Evolutionary conservation across 2,888 invertebrate genomes (phyloP).

Genomic region (Terebella lapidaria): DNA sequence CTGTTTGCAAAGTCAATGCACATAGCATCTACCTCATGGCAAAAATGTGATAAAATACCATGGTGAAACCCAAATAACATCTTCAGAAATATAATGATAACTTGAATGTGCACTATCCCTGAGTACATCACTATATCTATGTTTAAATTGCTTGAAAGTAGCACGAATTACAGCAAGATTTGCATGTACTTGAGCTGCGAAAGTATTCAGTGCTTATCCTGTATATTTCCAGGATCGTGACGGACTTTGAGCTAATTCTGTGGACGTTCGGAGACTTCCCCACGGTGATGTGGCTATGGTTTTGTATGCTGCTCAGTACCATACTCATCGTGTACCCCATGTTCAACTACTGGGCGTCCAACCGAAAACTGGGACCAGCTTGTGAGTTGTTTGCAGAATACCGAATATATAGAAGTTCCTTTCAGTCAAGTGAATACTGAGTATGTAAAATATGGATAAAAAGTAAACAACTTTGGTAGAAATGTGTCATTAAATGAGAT

Average conservation of each 20-base stretch:
- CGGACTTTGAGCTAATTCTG: slow-evolving; percentile 62
- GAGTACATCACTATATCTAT: not conserved
- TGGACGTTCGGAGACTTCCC: slow-evolving; percentile 63
- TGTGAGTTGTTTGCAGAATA: not conserved
- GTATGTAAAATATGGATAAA: no score
- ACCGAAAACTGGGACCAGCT: slow-evolving; percentile 15
- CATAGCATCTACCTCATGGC: not conserved
- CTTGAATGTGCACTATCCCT: not conserved
- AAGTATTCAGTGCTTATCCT: no score
- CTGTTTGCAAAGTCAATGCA: no score
- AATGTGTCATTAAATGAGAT: no score
- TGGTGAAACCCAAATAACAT: not conserved
- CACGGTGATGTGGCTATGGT: slow-evolving; percentile 61
- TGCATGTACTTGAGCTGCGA: no score
- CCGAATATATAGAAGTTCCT: no score
- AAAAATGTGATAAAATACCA: not conserved
- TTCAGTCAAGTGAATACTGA: no score
- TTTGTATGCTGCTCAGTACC: slow-evolving; percentile 51
- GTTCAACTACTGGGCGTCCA: slow-evolving; percentile 54
- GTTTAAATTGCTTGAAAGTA: not conserved
- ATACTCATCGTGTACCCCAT: slow-evolving; percentile 54
- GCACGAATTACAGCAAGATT: no score
- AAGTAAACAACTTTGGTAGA: no score
- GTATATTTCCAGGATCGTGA: slow-evolving; percentile 40
- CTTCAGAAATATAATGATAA: not conserved